Evolutionary conservation across 2,113 vertebrate genomes (phyloP).

Genomic region (Mellivora capensis): DNA sequence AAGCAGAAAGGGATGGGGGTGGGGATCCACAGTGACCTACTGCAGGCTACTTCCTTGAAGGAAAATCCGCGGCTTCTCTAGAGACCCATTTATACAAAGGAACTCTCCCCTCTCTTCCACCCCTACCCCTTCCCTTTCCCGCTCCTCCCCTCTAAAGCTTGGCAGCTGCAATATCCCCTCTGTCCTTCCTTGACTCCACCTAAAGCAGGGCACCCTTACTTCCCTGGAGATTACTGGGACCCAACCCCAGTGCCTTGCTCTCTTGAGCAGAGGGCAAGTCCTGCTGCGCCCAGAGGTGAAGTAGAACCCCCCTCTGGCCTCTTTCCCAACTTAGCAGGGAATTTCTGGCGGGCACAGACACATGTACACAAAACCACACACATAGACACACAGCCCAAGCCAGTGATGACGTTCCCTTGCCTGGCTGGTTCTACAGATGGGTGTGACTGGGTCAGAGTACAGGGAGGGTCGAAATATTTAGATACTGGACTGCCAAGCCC

Average conservation of each 20-base stretch:
- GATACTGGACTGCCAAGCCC: constrained; percentile 52
- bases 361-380: constrained; percentile 65
- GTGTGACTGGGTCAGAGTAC: constrained; percentile 77
- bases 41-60: constrained; percentile 66
- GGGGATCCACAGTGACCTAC: constrained; percentile 45
- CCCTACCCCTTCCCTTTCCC: constrained; percentile 51
- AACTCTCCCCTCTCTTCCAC: constrained; percentile 62
- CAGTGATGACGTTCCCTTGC: constrained; percentile 67
- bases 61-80: constrained; percentile 58
- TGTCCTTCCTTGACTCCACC: constrained; percentile 33
- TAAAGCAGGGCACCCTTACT: constrained; percentile 7
- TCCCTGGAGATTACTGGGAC: neutral
- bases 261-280: neutral
- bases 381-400: constrained; percentile 52
- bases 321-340: constrained; percentile 63
- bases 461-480: constrained; percentile 73
- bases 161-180: constrained; percentile 1
- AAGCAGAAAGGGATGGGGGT: constrained; percentile 18
- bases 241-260: neutral
- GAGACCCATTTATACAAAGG: constrained; percentile 69
- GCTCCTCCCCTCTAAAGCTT: constrained; percentile 36
- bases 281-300: constrained; percentile 14
- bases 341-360: constrained; percentile 59
- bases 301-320: constrained; percentile 42
- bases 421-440: constrained; percentile 69